Evolutionary conservation across 2,797 vertebrate genomes (phyloP).

Genomic region (Kryptopterus vitreolus): DNA sequence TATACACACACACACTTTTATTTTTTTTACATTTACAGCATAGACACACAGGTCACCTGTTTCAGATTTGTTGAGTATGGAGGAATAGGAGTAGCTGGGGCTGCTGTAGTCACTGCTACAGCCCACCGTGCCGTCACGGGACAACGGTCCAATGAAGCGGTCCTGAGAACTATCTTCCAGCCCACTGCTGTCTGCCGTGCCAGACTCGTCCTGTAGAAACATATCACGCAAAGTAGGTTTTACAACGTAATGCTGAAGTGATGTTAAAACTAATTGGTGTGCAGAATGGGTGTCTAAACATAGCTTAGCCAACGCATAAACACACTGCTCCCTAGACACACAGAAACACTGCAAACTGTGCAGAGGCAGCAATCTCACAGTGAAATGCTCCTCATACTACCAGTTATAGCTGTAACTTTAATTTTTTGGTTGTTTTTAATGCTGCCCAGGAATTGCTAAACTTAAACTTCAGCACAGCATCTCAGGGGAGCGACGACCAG

Average conservation of each 20-base stretch:
- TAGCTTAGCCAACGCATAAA: background rate
- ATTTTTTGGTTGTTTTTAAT: too few relatives aligned
- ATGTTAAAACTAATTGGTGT: background rate
- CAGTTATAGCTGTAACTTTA: background rate
- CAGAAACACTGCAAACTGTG: too few relatives aligned
- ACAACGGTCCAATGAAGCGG: constrained; percentile 90
- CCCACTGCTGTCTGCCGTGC: constrained; percentile 78
- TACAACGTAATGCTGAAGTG: background rate
- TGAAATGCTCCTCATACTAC: background rate
- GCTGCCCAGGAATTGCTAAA: background rate
- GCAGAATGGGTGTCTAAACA: too few relatives aligned
- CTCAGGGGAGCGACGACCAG: background rate
- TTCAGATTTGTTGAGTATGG: constrained; percentile 95
- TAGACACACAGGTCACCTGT: constrained; percentile 88
- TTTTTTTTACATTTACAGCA: too few relatives aligned
- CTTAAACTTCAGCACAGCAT: background rate
- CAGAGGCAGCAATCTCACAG: background rate
- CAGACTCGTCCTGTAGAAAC: constrained; percentile 82
- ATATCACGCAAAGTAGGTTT: background rate
- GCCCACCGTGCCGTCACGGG: constrained; percentile 84
- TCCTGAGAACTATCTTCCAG: constrained; percentile 85
- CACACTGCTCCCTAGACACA: background rate
- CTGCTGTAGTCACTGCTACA: constrained; percentile 91
- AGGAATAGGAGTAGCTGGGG: constrained; percentile 94
- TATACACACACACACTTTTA: too few relatives aligned